Conservation (phyloP, 1,140 invertebrate species). For the Anoplolepis gracilipes region DNA sequence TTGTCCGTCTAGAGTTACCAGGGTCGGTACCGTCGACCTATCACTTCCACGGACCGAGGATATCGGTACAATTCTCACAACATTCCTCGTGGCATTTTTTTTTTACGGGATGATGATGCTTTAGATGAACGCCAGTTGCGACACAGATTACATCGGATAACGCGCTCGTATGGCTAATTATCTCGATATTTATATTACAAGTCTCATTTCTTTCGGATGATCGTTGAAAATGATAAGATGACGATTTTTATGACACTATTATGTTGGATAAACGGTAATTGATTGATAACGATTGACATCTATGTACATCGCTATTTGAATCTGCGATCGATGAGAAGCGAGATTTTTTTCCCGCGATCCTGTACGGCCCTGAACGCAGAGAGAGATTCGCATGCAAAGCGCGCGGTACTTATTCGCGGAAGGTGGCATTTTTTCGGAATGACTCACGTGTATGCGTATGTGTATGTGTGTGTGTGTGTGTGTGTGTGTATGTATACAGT, state of each 20-base stretch:
- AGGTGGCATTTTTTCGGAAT: slow-evolving; percentile 78
- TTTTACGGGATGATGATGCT: slow-evolving; percentile 1
- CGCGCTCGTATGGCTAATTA: slow-evolving; percentile 18
- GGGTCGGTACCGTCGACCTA: slow-evolving; percentile 65
- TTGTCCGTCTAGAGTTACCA: slow-evolving; percentile 82
- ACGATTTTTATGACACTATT: background rate
- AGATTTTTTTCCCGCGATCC: background rate
- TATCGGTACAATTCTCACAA: slow-evolving; percentile 54
- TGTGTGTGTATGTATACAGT: slow-evolving; percentile 82
- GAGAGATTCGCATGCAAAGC: slow-evolving; percentile 68
- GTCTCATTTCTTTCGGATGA: background rate
- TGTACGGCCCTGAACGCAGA: slow-evolving; percentile 60
- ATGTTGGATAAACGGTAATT: background rate
- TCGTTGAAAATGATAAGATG: background rate
- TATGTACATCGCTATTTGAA: background rate
- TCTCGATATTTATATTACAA: background rate
- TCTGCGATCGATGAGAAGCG: background rate
- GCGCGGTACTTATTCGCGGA: slow-evolving; percentile 76
- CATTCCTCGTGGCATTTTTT: slow-evolving; percentile 42
- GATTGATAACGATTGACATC: background rate
- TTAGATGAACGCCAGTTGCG: background rate
- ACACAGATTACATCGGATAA: slow-evolving; percentile 22
- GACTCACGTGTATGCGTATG: slow-evolving; percentile 67
- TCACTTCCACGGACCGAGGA: slow-evolving; percentile 45
- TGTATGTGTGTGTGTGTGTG: too few relatives aligned